Percentiles rank a stretch among this genome's conserved stretches.
These are phyloP conservation scores for Conus ventricosus DNA, from an alignment of 1,140 invertebrate species.

Conservation along the genomic window DNA sequence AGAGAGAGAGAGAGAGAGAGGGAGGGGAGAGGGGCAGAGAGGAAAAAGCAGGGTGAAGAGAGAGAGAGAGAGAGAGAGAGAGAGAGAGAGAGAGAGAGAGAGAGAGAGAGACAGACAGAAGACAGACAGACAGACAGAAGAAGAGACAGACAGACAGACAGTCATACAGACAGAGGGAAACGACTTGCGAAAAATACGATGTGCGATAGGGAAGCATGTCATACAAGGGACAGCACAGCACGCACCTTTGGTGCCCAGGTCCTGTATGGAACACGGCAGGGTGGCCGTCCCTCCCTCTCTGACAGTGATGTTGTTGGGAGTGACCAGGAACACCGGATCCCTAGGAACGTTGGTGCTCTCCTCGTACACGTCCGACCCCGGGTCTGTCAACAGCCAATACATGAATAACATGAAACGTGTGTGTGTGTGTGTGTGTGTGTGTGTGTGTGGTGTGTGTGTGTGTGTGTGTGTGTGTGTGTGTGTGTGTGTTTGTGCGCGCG, in stretches of 20 bases:
- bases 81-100: no score
- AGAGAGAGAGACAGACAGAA: neutral
- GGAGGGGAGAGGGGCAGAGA: no score
- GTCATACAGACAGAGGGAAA: neutral
- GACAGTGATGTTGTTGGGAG: conserved; percentile 41
- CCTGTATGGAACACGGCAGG: conserved; percentile 40
- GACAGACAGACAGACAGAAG: neutral
- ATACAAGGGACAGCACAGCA: no score
- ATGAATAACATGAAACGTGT: neutral
- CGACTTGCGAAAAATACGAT: no score
- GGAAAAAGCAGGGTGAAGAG: no score
- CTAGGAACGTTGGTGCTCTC: conserved; percentile 33
- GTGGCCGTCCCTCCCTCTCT: conserved; percentile 40
- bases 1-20: no score
- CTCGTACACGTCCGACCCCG: neutral
- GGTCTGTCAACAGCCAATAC: conserved; percentile 5
- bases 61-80: no score
- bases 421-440: neutral
- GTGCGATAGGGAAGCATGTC: no score
- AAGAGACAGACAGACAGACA: conserved; percentile 22
- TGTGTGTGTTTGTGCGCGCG: neutral
- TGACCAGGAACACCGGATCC: conserved; percentile 41
- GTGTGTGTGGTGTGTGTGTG: neutral
- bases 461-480: neutral
- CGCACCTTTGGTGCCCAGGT: conserved; percentile 40